Evolutionary conservation across 2,888 invertebrate species (phyloP), one percentile per base, ranked within the genome.

Genomic region (Agonopterix arenella): DNA sequence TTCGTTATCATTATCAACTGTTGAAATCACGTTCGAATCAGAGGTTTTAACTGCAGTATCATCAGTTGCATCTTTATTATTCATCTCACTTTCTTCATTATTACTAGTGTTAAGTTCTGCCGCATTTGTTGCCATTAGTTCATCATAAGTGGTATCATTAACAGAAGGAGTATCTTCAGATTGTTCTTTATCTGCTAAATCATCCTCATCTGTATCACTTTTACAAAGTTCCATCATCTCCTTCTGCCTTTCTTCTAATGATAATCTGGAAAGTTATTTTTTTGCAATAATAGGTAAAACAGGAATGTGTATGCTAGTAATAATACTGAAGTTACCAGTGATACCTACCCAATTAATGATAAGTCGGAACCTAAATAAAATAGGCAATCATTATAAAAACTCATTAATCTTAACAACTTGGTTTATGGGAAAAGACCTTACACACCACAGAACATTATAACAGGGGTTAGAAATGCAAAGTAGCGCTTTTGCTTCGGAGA

Each of bases 171-270:
- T 44, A 42, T 49, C 45, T 48, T 51, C 49, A 28, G 2, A 13
- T 16, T 45, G 42, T 16, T 49, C 44, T 44, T 10, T 11, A 43
- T 28, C 42, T 4, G 28, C 36, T 43, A 28, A 37, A 37, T 57
- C 63, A 45, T 60, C 91, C 56, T 92, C 92, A 57, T 92, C 92
- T 53, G 91, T 90, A 53, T 93, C 94, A 59, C 94, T 94, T 80
- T 94, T 94, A 62, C 93, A 96, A 66, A 96, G 92, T 62, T 92
- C 90, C 62, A 93, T 91, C 48, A 94, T 92, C 78, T 94, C 93
- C 70, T 93, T 93, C 63, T 93, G 93, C 48, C 94, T 91, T 65
- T 94, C 91, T 67, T 94, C 91, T 59, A 95, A 81, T 49, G 91
- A 89, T 76, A 92, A 89, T 0, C 94, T 95, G 61, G 44, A 43